Conservation (phyloP, 1,140 invertebrate genomes). For the Camponotus vicinus region DNA sequence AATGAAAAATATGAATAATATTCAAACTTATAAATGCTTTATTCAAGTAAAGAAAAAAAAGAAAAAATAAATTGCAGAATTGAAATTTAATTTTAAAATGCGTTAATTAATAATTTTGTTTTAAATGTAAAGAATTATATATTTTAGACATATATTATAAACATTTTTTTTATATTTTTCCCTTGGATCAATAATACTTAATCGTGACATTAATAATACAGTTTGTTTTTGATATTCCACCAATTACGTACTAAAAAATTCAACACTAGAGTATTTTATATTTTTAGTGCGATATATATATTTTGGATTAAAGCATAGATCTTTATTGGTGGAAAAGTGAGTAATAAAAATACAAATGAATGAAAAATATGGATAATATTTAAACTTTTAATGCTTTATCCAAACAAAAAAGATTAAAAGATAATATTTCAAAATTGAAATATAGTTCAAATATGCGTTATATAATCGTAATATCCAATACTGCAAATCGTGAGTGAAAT, state of each 20-base stretch:
- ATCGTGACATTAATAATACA: too few relatives aligned
- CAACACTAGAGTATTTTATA: too few relatives aligned
- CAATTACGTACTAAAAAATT: too few relatives aligned
- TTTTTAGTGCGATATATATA: too few relatives aligned
- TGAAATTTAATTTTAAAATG: slow-evolving; percentile 18
- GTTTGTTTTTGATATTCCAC: too few relatives aligned
- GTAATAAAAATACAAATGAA: too few relatives aligned
- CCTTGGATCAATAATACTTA: too few relatives aligned
- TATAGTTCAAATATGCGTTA: slow-evolving; percentile 11
- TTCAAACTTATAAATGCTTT: not conserved
- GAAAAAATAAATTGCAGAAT: not conserved
- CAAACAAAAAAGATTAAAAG: not conserved
- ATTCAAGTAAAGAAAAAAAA: not conserved
- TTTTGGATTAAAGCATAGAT: too few relatives aligned
- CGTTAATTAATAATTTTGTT: not conserved
- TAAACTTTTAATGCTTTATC: not conserved
- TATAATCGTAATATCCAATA: not conserved
- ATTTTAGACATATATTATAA: too few relatives aligned
- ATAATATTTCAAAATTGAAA: not conserved
- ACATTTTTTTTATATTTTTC: too few relatives aligned
- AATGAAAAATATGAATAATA: not conserved
- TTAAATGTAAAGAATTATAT: too few relatives aligned
- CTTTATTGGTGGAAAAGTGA: too few relatives aligned
- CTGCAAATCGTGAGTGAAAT: slow-evolving; percentile 40
- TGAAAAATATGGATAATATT: not conserved